phyloP scores from a whole-genome alignment of 1,140 invertebrate genomes.

The Diachasma alloeum region DNA sequence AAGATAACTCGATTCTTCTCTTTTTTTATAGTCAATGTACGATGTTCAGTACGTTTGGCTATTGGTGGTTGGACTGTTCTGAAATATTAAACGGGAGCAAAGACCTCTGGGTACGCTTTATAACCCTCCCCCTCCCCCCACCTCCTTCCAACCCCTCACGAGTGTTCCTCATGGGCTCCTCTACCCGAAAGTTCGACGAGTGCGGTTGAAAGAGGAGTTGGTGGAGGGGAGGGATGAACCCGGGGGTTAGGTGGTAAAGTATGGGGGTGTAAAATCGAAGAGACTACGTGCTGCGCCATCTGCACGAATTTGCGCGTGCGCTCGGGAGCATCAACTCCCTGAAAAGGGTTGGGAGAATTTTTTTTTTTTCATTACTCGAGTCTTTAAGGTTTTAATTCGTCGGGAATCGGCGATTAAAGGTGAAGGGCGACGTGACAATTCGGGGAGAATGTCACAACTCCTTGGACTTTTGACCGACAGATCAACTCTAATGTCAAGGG shows the following conservation, averaged over 20 bases:
- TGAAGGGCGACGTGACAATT: too few species aligned
- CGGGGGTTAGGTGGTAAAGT: not conserved
- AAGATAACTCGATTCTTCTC: not conserved
- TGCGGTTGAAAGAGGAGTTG: conserved; percentile 1
- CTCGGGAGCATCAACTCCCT: not conserved
- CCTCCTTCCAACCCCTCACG: not conserved
- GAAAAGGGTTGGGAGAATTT: not conserved
- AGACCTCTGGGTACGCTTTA: conserved; percentile 48
- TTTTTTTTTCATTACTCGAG: too few species aligned
- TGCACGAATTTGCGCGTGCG: conserved; percentile 12
- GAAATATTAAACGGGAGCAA: conserved; percentile 66
- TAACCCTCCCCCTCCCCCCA: not conserved
- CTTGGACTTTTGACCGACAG: too few species aligned
- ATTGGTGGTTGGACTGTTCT: conserved; percentile 50
- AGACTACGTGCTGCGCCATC: conserved; percentile 6
- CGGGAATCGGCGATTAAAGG: too few species aligned
- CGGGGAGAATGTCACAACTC: too few species aligned
- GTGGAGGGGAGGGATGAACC: not conserved
- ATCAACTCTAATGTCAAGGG: not conserved
- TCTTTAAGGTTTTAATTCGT: too few species aligned
- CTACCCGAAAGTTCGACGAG: conserved; percentile 6
- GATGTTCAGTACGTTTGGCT: conserved; percentile 43
- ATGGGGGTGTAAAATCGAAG: conserved; percentile 5
- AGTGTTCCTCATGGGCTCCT: not conserved
- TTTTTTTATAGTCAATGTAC: conserved; percentile 49